Conservation (phyloP, 2,888 invertebrate species). For the Callosobruchus maculatus region DNA sequence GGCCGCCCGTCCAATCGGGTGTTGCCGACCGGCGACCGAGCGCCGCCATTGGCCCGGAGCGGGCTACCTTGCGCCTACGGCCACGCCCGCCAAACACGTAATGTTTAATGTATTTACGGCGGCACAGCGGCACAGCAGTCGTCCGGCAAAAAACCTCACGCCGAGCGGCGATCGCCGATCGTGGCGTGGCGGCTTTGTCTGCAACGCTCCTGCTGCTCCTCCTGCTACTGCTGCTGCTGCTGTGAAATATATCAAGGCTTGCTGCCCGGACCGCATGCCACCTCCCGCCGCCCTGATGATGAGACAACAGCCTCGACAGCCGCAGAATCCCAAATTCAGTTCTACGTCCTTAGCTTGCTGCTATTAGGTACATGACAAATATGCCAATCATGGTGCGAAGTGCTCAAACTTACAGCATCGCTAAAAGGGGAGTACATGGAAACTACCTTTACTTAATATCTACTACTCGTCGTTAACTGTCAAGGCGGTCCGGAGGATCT, state of each 20-base stretch:
- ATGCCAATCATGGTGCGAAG: too few species aligned
- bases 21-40: constrained; percentile 7
- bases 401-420: too few species aligned
- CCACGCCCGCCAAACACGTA: constrained; percentile 36
- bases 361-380: too few species aligned
- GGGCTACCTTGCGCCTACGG: constrained; percentile 26
- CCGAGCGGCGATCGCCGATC: not conserved
- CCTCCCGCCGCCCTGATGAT: not conserved
- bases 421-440: too few species aligned
- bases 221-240: not conserved
- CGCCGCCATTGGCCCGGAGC: constrained; percentile 27
- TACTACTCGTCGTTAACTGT: too few species aligned
- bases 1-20: constrained; percentile 8
- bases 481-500: too few species aligned
- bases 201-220: not conserved
- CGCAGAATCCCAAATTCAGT: not conserved
- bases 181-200: too few species aligned
- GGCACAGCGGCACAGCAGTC: not conserved
- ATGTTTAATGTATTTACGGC: constrained; percentile 46
- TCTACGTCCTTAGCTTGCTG: too few species aligned
- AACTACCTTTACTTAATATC: too few species aligned
- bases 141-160: constrained; percentile 36
- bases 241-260: not conserved
- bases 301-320: not conserved
- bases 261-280: not conserved